A percentile compares a stretch with the other conserved stretches of the same genome.
Evolutionary conservation across 1,140 invertebrate species (phyloP).

Genomic region (Andricus grossulariae): DNA sequence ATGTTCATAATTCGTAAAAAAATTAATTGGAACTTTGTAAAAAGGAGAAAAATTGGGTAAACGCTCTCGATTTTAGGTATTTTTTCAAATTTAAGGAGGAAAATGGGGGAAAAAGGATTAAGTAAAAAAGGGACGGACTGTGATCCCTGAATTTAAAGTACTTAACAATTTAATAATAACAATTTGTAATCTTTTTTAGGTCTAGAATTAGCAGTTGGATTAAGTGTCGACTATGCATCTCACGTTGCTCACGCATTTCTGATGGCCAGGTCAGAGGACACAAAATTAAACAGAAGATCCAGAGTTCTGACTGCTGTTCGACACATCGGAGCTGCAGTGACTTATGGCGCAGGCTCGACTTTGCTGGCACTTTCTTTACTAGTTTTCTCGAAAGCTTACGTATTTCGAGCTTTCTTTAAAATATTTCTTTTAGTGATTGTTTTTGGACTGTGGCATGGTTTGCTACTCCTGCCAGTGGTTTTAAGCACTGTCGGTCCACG

Average conservation of each 20-base stretch:
- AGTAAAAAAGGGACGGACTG: too few relatives aligned
- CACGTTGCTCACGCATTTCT: conserved; percentile 92
- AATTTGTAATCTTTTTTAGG: conserved; percentile 60
- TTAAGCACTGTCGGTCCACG: conserved; percentile 83
- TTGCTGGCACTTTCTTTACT: conserved; percentile 86
- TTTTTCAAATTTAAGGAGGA: too few relatives aligned
- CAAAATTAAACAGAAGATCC: conserved; percentile 69
- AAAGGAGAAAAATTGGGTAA: too few relatives aligned
- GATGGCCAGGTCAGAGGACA: conserved; percentile 68
- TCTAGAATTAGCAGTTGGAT: conserved; percentile 89
- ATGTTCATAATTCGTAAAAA: too few relatives aligned
- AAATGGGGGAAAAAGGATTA: too few relatives aligned
- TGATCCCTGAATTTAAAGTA: not conserved
- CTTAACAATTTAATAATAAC: conserved; percentile 4
- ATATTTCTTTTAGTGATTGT: conserved; percentile 86
- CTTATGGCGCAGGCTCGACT: conserved; percentile 88
- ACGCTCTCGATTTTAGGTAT: too few relatives aligned
- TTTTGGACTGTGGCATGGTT: conserved; percentile 87
- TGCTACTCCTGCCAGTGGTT: conserved; percentile 85
- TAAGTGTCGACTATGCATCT: conserved; percentile 92
- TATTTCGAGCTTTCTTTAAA: conserved; percentile 88
- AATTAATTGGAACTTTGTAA: too few relatives aligned
- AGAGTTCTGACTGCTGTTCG: conserved; percentile 83
- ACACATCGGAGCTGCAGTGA: conserved; percentile 87
- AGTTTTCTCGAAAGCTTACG: conserved; percentile 85